These are phyloP conservation scores for Strix uralensis DNA, from an alignment of 2,113 vertebrate genomes.

Conservation along the genomic window DNA sequence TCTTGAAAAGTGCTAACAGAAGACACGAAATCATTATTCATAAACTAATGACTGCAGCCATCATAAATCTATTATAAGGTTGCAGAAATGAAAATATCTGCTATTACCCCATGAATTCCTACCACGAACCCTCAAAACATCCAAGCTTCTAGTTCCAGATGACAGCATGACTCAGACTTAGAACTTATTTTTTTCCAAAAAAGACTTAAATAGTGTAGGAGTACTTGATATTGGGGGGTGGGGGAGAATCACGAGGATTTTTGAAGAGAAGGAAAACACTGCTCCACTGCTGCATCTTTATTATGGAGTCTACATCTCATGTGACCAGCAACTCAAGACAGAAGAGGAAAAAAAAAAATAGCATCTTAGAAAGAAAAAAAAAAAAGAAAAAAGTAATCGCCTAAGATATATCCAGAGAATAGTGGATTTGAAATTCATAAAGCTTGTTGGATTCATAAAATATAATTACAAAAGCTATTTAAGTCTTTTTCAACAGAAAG, in stretches of 20 bases:
- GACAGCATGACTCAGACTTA: constrained; percentile 35
- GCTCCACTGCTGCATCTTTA: background rate
- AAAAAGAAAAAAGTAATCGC: background rate
- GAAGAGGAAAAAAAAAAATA: background rate
- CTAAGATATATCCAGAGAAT: background rate
- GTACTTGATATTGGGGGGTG: background rate
- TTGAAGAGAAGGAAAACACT: background rate
- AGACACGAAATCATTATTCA: background rate
- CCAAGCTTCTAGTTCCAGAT: background rate
- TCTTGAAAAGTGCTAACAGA: background rate
- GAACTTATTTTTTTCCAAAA: background rate
- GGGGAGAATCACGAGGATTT: constrained; percentile 1
- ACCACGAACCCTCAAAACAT: background rate
- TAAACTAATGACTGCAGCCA: background rate
- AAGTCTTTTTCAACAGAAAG: background rate
- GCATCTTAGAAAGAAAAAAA: background rate
- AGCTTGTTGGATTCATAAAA: background rate
- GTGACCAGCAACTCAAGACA: background rate
- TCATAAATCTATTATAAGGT: background rate
- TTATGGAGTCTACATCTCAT: background rate
- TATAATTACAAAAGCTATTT: background rate
- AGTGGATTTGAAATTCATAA: background rate
- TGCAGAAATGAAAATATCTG: constrained; percentile 9
- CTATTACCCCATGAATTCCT: background rate
- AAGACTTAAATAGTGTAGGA: constrained; percentile 8